Percentiles rank a stretch among this genome's conserved stretches.
Conservation (phyloP, 2,888 invertebrate species). For the Pardosa pseudoannulata region DNA sequence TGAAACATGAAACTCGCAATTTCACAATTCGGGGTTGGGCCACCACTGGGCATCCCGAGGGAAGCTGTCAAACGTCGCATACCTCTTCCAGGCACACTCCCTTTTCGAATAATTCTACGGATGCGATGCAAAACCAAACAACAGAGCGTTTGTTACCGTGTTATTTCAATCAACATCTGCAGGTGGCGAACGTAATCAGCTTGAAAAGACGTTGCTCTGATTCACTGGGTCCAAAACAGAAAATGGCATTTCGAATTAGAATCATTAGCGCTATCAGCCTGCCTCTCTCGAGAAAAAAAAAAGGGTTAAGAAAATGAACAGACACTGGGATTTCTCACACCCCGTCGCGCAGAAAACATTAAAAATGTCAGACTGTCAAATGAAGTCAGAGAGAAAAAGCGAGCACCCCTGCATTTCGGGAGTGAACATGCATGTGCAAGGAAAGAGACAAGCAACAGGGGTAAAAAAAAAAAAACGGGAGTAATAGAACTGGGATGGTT, state of each 20-base stretch:
- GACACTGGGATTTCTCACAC: background rate
- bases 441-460: background rate
- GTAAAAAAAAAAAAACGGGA: background rate
- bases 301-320: background rate
- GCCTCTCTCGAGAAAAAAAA: background rate
- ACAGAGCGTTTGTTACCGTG: no score
- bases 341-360: background rate
- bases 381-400: background rate
- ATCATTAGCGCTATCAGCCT: background rate
- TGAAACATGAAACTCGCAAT: no score
- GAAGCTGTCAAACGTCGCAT: no score
- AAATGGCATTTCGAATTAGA: background rate
- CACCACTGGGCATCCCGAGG: no score
- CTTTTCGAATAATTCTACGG: no score
- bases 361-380: background rate
- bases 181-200: no score
- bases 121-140: no score
- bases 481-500: background rate
- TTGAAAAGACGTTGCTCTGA: no score
- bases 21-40: no score
- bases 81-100: no score
- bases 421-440: background rate
- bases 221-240: no score
- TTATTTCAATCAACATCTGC: no score
- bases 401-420: background rate